These are phyloP conservation scores for Alosa alosa DNA, from an alignment of 2,113 vertebrate genomes.

Conservation along the genomic window DNA sequence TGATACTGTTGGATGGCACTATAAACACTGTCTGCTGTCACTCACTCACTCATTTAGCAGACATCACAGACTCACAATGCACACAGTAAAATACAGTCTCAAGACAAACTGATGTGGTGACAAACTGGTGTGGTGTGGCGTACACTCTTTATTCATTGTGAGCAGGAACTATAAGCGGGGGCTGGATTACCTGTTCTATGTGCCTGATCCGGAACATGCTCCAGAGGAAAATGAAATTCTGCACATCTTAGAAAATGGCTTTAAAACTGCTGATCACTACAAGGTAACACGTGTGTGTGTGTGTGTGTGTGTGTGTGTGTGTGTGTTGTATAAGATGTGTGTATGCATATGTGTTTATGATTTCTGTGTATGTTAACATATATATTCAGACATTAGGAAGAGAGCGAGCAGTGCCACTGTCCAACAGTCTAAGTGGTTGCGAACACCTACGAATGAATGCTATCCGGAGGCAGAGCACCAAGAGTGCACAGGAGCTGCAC, in stretches of 20 bases:
- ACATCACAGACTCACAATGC: neutral
- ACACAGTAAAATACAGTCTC: neutral
- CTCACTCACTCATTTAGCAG: too few relatives aligned
- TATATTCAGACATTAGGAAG: conserved; percentile 57
- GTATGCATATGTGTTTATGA: neutral
- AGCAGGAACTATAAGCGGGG: conserved; percentile 70
- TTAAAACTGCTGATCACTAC: conserved; percentile 63
- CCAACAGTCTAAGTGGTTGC: conserved; percentile 73
- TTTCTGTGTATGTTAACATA: conserved; percentile 13
- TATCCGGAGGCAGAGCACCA: conserved; percentile 50
- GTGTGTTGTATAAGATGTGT: neutral
- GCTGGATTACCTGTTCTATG: conserved; percentile 80
- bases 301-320: conserved; percentile 11
- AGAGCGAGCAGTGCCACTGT: conserved; percentile 69
- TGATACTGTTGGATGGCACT: too few relatives aligned
- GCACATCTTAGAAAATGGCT: conserved; percentile 75
- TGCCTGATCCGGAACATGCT: conserved; percentile 66
- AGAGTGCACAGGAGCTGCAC: conserved; percentile 44
- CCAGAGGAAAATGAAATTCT: conserved; percentile 73
- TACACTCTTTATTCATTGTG: neutral
- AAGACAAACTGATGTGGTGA: neutral
- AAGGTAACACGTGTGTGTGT: conserved; percentile 55
- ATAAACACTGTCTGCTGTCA: too few relatives aligned
- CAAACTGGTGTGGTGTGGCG: neutral
- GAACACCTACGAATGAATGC: conserved; percentile 72